Conservation (phyloP, 1,140 invertebrate genomes). For the Caerostris darwini region DNA sequence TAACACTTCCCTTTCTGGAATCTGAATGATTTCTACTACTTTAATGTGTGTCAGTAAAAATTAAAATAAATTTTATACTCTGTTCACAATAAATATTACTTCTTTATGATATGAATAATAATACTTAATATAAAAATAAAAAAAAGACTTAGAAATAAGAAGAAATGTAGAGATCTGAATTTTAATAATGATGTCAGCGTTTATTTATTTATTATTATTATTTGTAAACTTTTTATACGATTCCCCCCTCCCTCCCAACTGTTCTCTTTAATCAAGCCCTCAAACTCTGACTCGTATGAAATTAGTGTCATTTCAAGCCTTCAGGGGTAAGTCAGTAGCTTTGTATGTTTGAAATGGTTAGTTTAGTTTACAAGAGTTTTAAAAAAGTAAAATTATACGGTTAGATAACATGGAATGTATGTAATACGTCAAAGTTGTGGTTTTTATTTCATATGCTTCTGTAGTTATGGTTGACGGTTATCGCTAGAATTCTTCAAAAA, state of each 20-base stretch:
- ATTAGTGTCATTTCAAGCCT: background rate
- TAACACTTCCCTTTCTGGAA: no score
- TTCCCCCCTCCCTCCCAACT: background rate
- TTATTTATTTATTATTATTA: no score
- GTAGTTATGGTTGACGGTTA: background rate
- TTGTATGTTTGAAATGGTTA: background rate
- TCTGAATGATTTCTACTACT: no score
- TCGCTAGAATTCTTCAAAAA: background rate
- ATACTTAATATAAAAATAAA: no score
- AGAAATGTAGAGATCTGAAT: no score
- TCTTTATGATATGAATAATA: no score
- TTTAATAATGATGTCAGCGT: no score
- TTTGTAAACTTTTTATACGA: no score
- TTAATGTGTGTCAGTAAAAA: no score
- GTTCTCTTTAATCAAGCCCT: background rate
- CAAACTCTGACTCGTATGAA: background rate
- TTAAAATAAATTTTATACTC: no score
- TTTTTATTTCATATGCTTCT: background rate
- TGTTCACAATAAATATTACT: no score
- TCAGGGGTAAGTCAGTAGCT: background rate
- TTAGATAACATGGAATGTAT: background rate
- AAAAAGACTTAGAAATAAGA: no score
- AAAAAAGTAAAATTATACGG: constrained; percentile 2
- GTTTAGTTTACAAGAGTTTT: background rate
- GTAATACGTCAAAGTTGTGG: background rate